phyloP scores from a whole-genome alignment of 2,888 invertebrate species.

The Drosophila antonietae region DNA sequence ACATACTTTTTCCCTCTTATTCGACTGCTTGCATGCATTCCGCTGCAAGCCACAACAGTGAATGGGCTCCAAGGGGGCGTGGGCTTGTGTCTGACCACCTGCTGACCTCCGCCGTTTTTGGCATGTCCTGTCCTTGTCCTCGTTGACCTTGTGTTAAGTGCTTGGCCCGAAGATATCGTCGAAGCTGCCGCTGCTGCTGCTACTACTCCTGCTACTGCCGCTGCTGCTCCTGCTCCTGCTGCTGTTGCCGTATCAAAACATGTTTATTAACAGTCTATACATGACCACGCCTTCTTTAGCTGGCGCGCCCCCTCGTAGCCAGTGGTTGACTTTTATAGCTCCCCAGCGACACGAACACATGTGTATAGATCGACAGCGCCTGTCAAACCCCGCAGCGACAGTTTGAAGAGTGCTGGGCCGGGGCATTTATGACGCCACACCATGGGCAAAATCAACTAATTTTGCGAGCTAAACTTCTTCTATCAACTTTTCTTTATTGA shows the following conservation, averaged over 20 bases:
- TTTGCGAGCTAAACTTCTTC: neutral
- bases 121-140: conserved; percentile 59
- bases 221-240: neutral
- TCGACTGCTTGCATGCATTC: conserved; percentile 19
- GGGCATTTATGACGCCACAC: conserved; percentile 1
- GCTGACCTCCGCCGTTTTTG: conserved; percentile 55
- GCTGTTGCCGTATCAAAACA: conserved; percentile 63
- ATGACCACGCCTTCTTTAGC: neutral
- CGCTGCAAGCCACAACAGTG: neutral
- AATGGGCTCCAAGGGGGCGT: neutral
- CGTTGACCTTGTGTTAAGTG: conserved; percentile 66
- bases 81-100: conserved; percentile 49
- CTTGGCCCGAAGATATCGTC: conserved; percentile 42
- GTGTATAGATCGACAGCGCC: conserved; percentile 28
- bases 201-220: conserved; percentile 14
- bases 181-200: conserved; percentile 23
- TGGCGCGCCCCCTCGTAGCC: neutral
- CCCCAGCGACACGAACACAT: conserved; percentile 27
- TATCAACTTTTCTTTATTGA: too few species aligned
- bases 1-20: neutral
- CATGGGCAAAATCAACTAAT: conserved; percentile 1
- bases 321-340: conserved; percentile 30
- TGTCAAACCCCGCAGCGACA: conserved; percentile 27
- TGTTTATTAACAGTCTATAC: conserved; percentile 66
- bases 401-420: conserved; percentile 37